Evolutionary conservation across 2,113 vertebrate genomes (phyloP).

Genomic region (Heterotilapia buettikoferi): DNA sequence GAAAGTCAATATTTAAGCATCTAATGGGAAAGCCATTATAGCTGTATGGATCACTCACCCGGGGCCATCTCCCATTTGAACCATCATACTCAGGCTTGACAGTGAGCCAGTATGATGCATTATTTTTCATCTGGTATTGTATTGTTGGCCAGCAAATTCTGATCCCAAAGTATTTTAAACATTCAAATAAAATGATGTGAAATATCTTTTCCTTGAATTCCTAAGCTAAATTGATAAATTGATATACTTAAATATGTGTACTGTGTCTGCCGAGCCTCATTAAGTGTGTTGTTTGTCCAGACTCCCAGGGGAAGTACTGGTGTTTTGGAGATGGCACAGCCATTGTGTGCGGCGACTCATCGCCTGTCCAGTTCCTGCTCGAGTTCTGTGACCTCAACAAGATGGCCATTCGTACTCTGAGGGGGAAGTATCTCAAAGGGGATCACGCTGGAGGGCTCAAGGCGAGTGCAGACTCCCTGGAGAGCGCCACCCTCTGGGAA

Average conservation of each 20-base stretch:
- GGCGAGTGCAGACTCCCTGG: slow-evolving; percentile 79
- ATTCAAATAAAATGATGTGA: neutral
- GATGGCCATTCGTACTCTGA: slow-evolving; percentile 83
- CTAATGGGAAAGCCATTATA: neutral
- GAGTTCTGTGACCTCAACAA: slow-evolving; percentile 96
- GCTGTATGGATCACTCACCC: neutral
- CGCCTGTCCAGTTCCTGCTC: slow-evolving; percentile 86
- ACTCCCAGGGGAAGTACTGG: slow-evolving; percentile 92
- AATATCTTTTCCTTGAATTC: neutral
- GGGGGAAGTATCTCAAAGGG: slow-evolving; percentile 90
- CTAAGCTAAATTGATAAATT: neutral
- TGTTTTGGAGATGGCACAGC: slow-evolving; percentile 80
- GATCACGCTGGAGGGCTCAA: slow-evolving; percentile 93
- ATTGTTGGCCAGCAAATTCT: neutral
- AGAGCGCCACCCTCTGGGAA: slow-evolving; percentile 90
- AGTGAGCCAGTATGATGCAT: neutral
- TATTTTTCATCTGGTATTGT: neutral
- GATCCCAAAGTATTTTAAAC: neutral
- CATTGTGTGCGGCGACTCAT: slow-evolving; percentile 82
- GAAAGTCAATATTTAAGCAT: neutral
- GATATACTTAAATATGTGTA: neutral
- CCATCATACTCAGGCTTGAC: neutral
- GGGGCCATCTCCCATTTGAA: neutral
- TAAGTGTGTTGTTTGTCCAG: slow-evolving; percentile 59
- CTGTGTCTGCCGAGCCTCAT: neutral